phyloP scores from a whole-genome alignment of 2,113 vertebrate genomes.

The Lepisosteus oculatus region DNA sequence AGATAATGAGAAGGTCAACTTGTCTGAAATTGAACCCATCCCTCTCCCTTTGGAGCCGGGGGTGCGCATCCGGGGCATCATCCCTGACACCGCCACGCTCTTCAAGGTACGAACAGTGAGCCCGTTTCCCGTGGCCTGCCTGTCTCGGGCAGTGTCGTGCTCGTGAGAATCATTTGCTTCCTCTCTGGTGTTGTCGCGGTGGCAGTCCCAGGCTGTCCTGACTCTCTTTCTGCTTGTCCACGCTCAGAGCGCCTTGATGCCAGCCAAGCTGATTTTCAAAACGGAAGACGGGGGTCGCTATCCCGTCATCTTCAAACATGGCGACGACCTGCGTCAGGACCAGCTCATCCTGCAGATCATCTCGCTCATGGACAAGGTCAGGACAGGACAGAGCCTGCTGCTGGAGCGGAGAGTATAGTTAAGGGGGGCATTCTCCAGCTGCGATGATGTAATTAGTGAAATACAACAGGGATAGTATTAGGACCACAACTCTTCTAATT shows the following conservation, averaged over 20 bases:
- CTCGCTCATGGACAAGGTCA: constrained; percentile 97
- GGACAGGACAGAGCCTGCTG: neutral
- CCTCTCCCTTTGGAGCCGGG: constrained; percentile 94
- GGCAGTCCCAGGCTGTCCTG: neutral
- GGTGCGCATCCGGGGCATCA: constrained; percentile 89
- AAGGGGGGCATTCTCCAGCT: too few species aligned
- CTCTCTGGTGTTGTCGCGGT: neutral
- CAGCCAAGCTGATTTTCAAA: constrained; percentile 94
- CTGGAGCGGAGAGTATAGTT: neutral
- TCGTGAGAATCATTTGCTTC: too few species aligned
- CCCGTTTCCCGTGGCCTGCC: neutral
- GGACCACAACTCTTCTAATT: too few species aligned
- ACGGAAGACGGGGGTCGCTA: constrained; percentile 90
- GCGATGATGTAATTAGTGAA: too few species aligned
- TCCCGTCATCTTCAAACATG: constrained; percentile 96
- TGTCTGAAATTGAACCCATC: constrained; percentile 92
- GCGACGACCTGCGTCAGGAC: constrained; percentile 94
- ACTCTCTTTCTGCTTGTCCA: neutral
- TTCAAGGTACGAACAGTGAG: constrained; percentile 81
- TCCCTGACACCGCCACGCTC: constrained; percentile 91
- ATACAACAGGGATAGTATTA: too few species aligned
- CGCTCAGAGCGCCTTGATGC: constrained; percentile 92
- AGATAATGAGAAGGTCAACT: constrained; percentile 94
- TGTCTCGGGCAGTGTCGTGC: too few species aligned
- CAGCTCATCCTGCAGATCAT: constrained; percentile 98